Percentiles rank a stretch among this genome's conserved stretches.
Conservation (phyloP, 2,888 invertebrate species). For the Bembecia ichneumoniformis region DNA sequence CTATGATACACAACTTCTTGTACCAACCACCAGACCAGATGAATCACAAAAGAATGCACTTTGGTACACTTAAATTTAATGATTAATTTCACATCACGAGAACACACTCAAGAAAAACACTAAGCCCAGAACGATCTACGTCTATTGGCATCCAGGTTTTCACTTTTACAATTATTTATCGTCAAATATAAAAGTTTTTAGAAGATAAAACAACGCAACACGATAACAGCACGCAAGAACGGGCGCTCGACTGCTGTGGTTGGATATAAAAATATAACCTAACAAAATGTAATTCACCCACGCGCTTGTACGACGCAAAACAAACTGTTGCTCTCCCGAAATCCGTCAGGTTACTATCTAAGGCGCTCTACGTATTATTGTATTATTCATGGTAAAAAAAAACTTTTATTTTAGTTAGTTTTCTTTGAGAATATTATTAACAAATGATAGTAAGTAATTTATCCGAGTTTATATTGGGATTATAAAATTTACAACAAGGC, state of each 20-base stretch:
- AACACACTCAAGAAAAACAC: conserved; percentile 29
- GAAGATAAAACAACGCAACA: conserved; percentile 29
- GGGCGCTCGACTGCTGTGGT: conserved; percentile 40
- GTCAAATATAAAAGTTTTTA: conserved; percentile 53
- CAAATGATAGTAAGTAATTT: no score
- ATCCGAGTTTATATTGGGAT: no score
- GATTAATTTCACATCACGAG: conserved; percentile 28
- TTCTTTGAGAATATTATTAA: no score
- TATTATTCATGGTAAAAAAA: no score
- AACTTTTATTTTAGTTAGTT: no score
- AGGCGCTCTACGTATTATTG: no score
- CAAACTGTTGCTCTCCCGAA: conserved; percentile 46
- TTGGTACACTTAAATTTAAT: conserved; percentile 34
- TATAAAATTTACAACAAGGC: no score
- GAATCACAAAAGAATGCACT: conserved; percentile 68
- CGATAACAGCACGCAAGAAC: conserved; percentile 31
- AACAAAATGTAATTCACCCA: conserved; percentile 45
- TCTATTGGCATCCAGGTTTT: neutral
- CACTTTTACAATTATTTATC: conserved; percentile 20
- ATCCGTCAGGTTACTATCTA: conserved; percentile 31
- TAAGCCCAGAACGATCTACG: conserved; percentile 2
- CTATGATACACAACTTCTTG: conserved; percentile 55
- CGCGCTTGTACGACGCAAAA: conserved; percentile 25
- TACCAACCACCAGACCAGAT: conserved; percentile 36
- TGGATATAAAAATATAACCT: conserved; percentile 52